Base-by-base conservation (phyloP, 2,888 invertebrate species). In the Cyaniris semiargus region DNA sequence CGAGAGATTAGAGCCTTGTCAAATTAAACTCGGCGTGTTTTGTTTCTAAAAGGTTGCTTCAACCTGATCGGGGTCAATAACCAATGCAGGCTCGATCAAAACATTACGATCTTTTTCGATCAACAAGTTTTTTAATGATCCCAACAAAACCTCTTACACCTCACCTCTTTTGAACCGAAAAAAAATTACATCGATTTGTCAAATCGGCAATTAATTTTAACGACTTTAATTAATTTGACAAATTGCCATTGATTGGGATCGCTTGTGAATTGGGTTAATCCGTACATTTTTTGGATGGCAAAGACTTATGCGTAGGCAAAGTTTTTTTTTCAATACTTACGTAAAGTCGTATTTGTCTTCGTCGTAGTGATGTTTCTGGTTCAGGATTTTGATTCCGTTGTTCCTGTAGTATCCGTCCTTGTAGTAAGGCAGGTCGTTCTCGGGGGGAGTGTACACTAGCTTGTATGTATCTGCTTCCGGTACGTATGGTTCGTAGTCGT, bases 301-400 rank as follows among this genome's bases (percentile, higher is more conserved):
- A 10, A 38, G 38, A 38, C 10, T 38, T 38, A 38, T 10, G 38
- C 38, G 38, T 48, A 21, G 18, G 56, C 38, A 23, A 58, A 38
- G 23, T n/a, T 44, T 76, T 23, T 21, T 60, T 76, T n/a, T 53
- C 13, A 71, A 78, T 85, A 91, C 94, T 94, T 80, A 94, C 94
- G 92, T 87, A 84, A 94, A 94, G 83, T 94, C 94, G 84, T 94
- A 94, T 89, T 92, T 94, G 80, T 94, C 92, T 76, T 94, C 94
- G 1, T 93, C 87, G 83, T 94, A 93, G 83, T 91, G 91, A 79
- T 94, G 94, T 77, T 91, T 90, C 80, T 94, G 94, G 21, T 87
- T 90, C 79, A 94, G 87, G 85, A 94, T 94, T 84, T 93, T 94
- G 82, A 94, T 94, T 0, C 94, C 94, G 76, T 94, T 94, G 83